Evolutionary conservation across 2,888 invertebrate genomes (phyloP), one percentile per base, ranked within the genome.

Genomic region (Sialis fuliginosa): DNA sequence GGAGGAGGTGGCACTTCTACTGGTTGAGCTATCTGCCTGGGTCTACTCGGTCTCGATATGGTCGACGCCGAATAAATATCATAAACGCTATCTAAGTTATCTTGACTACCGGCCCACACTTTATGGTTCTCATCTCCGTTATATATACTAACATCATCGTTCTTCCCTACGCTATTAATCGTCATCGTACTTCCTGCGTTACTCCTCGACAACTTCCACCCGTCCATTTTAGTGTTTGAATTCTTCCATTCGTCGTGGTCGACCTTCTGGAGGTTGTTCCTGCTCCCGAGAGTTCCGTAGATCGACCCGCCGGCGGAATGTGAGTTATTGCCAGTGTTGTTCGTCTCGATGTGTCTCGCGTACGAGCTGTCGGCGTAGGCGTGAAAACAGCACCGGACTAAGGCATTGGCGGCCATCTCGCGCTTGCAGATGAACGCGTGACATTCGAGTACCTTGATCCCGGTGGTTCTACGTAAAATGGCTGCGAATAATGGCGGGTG

Each of bases 391-490:
- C 93, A 93, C 57, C 92, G 76, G 52, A 96, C 96, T 60, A 98
- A 75, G 56, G 97, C 96, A 66, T 97, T 92, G 52, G 97, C 97
- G 42, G 97, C 96, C 62, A 91, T 87, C 65, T 93, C 91, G 48
- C 92, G 80, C 57, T 93, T 90, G 68, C 95, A 93, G 60, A 98
- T 91, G 67, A 98, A 97, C 52, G 95, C 93, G 69, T 98, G 97
- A 70, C 97, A 97, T 69, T 98, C 98, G 52, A 98, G 74, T 48
- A 95, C 95, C 68, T 96, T 96, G 56, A 97, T 95, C 46, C 97
- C 97, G 44, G 88, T 86, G 42, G 95, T 96, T 53, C 97, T 77
- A 44, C 97, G 77, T 56, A 98, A 71, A 51, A 98, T 96, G 56
- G 95, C 95, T 39, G 96, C 95, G 66, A 98, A 92, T 51, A 98